Conservation (phyloP, 2,113 vertebrate genomes). For the Butorides virescens region DNA sequence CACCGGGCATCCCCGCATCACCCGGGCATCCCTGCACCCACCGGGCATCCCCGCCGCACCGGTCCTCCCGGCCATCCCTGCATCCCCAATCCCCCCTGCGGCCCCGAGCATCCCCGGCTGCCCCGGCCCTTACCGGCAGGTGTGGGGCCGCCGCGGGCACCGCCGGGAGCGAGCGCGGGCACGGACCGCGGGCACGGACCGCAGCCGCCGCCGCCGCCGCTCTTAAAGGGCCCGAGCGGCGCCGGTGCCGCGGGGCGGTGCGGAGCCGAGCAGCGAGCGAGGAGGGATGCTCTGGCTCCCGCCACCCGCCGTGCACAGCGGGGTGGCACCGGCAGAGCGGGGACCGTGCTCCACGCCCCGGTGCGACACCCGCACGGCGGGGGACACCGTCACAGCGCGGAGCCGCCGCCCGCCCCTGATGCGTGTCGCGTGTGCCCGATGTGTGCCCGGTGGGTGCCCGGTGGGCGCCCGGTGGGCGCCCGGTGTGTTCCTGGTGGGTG, state of each 20-base stretch:
- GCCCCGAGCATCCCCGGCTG: background rate
- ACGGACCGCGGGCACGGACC: background rate
- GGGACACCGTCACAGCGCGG: background rate
- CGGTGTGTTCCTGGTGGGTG: no score
- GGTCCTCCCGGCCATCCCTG: background rate
- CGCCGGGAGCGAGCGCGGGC: background rate
- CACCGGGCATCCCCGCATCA: background rate
- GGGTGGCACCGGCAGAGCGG: background rate
- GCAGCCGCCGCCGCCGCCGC: background rate
- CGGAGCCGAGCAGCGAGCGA: background rate
- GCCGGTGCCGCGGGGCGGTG: background rate
- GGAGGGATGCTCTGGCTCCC: background rate
- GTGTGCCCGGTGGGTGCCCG: no score
- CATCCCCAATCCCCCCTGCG: background rate
- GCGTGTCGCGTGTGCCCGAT: no score
- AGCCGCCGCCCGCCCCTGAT: background rate
- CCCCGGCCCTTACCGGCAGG: conserved; percentile 22
- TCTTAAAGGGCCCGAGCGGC: conserved; percentile 6
- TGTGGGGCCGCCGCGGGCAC: background rate
- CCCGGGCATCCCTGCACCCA: background rate
- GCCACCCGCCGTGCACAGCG: background rate
- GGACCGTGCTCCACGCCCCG: background rate
- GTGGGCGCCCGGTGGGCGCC: no score
- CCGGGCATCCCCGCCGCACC: background rate
- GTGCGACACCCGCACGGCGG: background rate